phyloP scores from a whole-genome alignment of 2,797 vertebrate genomes.

The Gymnothorax reevesii region DNA sequence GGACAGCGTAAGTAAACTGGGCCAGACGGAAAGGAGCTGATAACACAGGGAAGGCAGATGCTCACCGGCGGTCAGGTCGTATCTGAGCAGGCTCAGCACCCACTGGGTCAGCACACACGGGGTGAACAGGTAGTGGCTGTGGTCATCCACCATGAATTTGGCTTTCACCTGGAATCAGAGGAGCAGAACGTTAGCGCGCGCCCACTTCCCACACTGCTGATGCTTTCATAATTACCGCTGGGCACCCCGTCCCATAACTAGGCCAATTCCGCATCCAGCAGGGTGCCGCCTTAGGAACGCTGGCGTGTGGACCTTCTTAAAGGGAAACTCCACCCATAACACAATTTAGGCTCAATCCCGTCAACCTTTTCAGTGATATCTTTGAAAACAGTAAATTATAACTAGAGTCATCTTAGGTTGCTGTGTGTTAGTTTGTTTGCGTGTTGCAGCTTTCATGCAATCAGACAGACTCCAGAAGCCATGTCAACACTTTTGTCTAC shows the following conservation, averaged over 20 bases:
- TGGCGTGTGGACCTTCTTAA: not conserved
- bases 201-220: too few species aligned
- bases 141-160: conserved; percentile 91
- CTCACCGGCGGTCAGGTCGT: conserved; percentile 88
- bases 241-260: not conserved
- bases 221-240: not conserved
- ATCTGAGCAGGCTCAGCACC: conserved; percentile 93
- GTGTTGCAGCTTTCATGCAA: too few species aligned
- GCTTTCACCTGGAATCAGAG: conserved; percentile 78
- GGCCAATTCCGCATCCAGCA: not conserved
- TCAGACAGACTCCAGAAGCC: too few species aligned
- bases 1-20: conserved; percentile 53
- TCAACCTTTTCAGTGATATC: too few species aligned
- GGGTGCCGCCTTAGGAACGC: not conserved
- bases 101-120: conserved; percentile 94
- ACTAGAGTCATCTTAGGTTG: too few species aligned
- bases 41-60: not conserved
- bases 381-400: too few species aligned
- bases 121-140: conserved; percentile 94
- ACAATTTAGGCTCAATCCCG: too few species aligned
- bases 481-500: too few species aligned
- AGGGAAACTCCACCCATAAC: too few species aligned
- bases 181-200: not conserved
- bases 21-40: not conserved
- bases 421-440: too few species aligned